phyloP scores from a whole-genome alignment of 2,888 invertebrate genomes.

The Chrysotoxum bicinctum region DNA sequence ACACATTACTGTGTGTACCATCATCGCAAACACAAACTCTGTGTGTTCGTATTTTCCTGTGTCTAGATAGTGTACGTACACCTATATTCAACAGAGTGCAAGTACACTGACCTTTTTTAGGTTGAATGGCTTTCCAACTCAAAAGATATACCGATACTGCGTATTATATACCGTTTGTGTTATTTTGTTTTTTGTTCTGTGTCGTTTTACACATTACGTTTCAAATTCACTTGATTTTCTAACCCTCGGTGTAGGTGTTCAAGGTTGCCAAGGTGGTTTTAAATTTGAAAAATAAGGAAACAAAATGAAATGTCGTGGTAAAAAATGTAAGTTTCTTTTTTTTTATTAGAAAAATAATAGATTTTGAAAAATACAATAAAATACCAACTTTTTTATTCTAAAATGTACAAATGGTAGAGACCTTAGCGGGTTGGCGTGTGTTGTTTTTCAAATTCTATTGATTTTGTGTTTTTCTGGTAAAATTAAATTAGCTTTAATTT shows the following conservation, averaged over 20 bases:
- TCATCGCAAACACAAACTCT: background rate
- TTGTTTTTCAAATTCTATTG: no score
- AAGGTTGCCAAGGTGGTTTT: background rate
- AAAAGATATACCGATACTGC: slow-evolving; percentile 64
- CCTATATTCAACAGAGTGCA: slow-evolving; percentile 61
- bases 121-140: slow-evolving; percentile 69
- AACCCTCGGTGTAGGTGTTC: slow-evolving; percentile 22
- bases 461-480: no score
- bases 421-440: no score
- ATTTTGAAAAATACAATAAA: no score
- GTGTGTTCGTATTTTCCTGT: background rate
- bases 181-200: slow-evolving; percentile 14
- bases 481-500: no score
- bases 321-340: no score
- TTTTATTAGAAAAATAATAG: no score
- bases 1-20: slow-evolving; percentile 8
- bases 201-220: slow-evolving; percentile 57
- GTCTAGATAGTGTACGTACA: background rate
- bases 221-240: slow-evolving; percentile 55
- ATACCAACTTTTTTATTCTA: no score
- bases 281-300: background rate
- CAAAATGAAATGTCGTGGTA: no score
- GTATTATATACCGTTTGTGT: slow-evolving; percentile 55
- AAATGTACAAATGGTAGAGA: no score
- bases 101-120: slow-evolving; percentile 72